A percentile compares a stretch with the other conserved stretches of the same genome.
These are phyloP conservation scores for Eupristina koningsbergeri DNA, from an alignment of 1,140 invertebrate species.

Conservation along the genomic window DNA sequence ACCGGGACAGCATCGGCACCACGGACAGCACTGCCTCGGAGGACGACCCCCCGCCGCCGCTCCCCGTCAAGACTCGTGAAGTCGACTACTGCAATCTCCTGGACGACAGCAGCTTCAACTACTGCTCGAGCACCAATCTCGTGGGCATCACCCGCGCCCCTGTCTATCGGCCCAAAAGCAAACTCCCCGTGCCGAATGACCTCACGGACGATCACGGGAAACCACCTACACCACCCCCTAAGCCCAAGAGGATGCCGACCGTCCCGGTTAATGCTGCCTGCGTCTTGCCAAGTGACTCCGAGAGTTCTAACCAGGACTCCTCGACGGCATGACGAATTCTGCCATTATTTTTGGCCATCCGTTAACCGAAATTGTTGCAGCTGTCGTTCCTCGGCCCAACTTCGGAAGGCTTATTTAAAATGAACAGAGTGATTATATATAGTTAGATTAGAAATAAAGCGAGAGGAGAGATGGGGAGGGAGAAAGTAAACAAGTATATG, in stretches of 20 bases:
- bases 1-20: constrained; percentile 72
- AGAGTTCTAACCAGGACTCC: constrained; percentile 56
- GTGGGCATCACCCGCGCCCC: constrained; percentile 52
- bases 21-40: constrained; percentile 79
- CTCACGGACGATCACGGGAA: constrained; percentile 53
- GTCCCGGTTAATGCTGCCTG: constrained; percentile 47
- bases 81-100: constrained; percentile 78
- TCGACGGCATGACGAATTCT: constrained; percentile 56
- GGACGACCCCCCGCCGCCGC: constrained; percentile 80
- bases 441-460: neutral
- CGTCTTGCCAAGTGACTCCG: constrained; percentile 51
- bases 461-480: neutral
- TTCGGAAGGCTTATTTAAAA: neutral
- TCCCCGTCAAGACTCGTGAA: constrained; percentile 80
- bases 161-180: constrained; percentile 54
- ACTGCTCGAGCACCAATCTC: constrained; percentile 56
- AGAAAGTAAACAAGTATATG: constrained; percentile 25
- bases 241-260: constrained; percentile 59
- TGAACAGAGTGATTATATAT: too few species aligned
- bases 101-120: constrained; percentile 61
- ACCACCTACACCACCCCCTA: constrained; percentile 66
- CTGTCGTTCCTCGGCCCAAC: constrained; percentile 3
- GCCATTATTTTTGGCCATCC: constrained; percentile 46
- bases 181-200: constrained; percentile 56
- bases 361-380: constrained; percentile 37